A percentile compares a stretch with the other conserved stretches of the same genome.
These are phyloP conservation scores for Amiota communis DNA, from an alignment of 2,888 invertebrate genomes.

Conservation along the genomic window DNA sequence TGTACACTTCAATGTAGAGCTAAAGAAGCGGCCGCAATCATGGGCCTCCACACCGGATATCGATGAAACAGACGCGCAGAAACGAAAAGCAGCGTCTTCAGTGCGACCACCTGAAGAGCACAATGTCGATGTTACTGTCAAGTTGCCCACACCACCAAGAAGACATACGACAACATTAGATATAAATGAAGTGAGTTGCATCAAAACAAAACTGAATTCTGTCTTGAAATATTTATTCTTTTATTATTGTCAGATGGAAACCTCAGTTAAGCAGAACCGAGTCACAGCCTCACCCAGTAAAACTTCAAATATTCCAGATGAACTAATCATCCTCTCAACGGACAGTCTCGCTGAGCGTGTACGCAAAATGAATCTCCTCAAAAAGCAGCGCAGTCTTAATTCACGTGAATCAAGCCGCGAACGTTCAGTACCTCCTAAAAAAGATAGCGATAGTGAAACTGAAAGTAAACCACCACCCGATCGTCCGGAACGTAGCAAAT, in stretches of 20 bases:
- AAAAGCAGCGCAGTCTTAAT: slow-evolving; percentile 72
- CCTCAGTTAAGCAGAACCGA: slow-evolving; percentile 74
- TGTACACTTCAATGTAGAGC: slow-evolving; percentile 74
- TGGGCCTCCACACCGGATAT: slow-evolving; percentile 91
- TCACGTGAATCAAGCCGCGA: slow-evolving; percentile 71
- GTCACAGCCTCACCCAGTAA: slow-evolving; percentile 75
- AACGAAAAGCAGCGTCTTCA: slow-evolving; percentile 24
- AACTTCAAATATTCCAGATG: slow-evolving; percentile 73
- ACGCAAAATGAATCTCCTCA: slow-evolving; percentile 78
- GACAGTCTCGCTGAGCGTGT: slow-evolving; percentile 82
- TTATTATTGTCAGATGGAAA: slow-evolving; percentile 66
- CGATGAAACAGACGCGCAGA: slow-evolving; percentile 73
- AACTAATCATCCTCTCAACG: slow-evolving; percentile 78
- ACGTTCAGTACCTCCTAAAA: slow-evolving; percentile 69
- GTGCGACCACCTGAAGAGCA: slow-evolving; percentile 69
- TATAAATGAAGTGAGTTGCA: slow-evolving; percentile 63
- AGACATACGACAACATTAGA: slow-evolving; percentile 78
- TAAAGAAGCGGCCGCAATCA: slow-evolving; percentile 75
- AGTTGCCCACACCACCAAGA: slow-evolving; percentile 80
- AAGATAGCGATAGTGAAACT: slow-evolving; percentile 64
- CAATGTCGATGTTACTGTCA: slow-evolving; percentile 78
- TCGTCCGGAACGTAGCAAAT: slow-evolving; percentile 68
- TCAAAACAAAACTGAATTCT: no score
- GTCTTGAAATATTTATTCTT: not conserved
- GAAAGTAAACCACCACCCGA: slow-evolving; percentile 58